Percentiles rank a stretch among this genome's conserved stretches.
Evolutionary conservation across 2,888 invertebrate species (phyloP).

Genomic region (Drosophila subsilvestris): DNA sequence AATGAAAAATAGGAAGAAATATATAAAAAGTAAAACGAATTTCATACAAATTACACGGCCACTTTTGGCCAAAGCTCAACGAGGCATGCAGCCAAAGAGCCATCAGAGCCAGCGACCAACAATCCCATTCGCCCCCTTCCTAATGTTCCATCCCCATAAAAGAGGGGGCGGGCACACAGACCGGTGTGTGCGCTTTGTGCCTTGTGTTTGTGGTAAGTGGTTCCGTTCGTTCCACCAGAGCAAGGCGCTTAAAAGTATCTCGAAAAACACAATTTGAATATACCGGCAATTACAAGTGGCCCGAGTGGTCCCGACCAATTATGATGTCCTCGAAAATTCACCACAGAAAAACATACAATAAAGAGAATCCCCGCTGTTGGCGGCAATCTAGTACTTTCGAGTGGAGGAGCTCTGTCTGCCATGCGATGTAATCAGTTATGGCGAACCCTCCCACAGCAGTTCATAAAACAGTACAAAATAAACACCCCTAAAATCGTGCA

Average conservation of each 20-base stretch:
- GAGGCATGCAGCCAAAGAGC: conserved; percentile 59
- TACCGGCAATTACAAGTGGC: conserved; percentile 61
- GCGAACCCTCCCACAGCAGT: not conserved
- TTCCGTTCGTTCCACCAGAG: conserved; percentile 1
- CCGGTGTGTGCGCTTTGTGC: conserved; percentile 8
- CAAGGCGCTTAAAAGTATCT: conserved; percentile 33
- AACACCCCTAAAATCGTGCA: not conserved
- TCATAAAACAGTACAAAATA: not conserved
- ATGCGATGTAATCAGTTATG: not conserved
- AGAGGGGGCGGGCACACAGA: too few relatives aligned
- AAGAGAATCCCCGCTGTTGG: conserved; percentile 19
- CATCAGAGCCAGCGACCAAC: conserved; percentile 37
- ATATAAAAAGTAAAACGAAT: conserved; percentile 49
- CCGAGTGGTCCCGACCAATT: conserved; percentile 39
- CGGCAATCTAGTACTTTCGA: conserved; percentile 9
- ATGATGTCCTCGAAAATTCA: conserved; percentile 25
- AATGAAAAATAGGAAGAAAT: conserved; percentile 15
- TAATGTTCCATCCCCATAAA: conserved; percentile 1
- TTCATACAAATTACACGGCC: conserved; percentile 72
- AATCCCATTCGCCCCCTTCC: conserved; percentile 9
- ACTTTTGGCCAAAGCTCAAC: conserved; percentile 70
- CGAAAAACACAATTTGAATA: conserved; percentile 59
- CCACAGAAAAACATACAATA: conserved; percentile 17
- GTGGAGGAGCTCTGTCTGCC: not conserved
- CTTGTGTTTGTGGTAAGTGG: conserved; percentile 29